Percentiles rank a stretch among this genome's conserved stretches.
These are phyloP conservation scores for Oplegnathus fasciatus DNA, from an alignment of 2,113 vertebrate genomes.

Conservation along the genomic window DNA sequence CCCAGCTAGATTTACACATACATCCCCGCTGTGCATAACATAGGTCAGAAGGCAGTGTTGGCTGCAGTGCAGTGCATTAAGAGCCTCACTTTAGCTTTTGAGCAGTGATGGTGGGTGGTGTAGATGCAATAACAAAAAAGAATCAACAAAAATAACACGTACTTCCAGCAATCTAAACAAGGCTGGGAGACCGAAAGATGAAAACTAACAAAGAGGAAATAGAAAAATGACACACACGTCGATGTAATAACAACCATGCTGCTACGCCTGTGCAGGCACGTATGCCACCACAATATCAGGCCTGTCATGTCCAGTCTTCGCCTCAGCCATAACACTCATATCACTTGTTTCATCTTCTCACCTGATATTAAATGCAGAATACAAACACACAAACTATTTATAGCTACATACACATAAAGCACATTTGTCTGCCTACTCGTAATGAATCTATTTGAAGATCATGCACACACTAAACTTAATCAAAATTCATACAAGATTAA, in stretches of 20 bases:
- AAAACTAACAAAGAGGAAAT: conserved; percentile 56
- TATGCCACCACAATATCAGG: conserved; percentile 43
- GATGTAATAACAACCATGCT: conserved; percentile 44
- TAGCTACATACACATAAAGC: neutral
- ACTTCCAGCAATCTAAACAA: conserved; percentile 44
- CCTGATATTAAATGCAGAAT: conserved; percentile 50
- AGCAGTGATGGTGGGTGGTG: conserved; percentile 54
- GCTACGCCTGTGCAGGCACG: conserved; percentile 11
- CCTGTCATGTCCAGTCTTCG: conserved; percentile 19
- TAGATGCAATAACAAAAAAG: conserved; percentile 55
- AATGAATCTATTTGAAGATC: neutral
- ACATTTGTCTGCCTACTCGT: neutral
- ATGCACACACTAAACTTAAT: conserved; percentile 11
- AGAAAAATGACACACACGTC: conserved; percentile 12
- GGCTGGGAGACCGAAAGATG: conserved; percentile 27
- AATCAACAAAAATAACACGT: conserved; percentile 61
- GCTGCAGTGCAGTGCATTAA: conserved; percentile 47
- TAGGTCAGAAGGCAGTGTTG: conserved; percentile 57
- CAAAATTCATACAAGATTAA: conserved; percentile 20
- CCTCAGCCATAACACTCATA: conserved; percentile 41
- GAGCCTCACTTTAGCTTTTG: conserved; percentile 54
- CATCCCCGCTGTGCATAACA: conserved; percentile 2
- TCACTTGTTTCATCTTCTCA: conserved; percentile 46
- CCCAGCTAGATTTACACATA: conserved; percentile 12
- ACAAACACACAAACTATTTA: conserved; percentile 7